Base-by-base conservation (phyloP, 1,140 invertebrate genomes). In the Drosophila trapezifrons region DNA sequence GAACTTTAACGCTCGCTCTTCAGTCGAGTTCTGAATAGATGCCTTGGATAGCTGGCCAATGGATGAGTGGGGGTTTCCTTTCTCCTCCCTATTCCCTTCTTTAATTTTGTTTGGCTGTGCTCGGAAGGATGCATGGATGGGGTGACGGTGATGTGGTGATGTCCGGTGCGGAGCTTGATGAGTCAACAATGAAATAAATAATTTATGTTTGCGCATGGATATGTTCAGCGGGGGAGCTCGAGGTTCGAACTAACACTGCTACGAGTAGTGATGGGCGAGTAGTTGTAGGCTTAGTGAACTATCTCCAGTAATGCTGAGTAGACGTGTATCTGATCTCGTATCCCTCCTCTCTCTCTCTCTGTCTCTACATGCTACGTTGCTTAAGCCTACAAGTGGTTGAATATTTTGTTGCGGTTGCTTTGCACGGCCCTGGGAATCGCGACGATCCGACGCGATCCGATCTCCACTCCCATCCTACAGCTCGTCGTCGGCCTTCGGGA, bases 401-500 rank as follows among this genome's bases (percentile, higher is more conserved):
- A 49, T 62, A 59, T 71, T 64, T 80, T 82, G 63, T 67, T 82
- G 74, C 62, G 54, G 78, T 69, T 82, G 57, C 60, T 76, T 78
- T 78, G 65, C 74, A 78, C 75, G 59, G 45, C 60, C 69, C 74
- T 69, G 65, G 67, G 67, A 37, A 70, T 47, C 62, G 54, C 42
- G 18, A 29, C 12, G 4, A 10, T 32, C 37, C 12, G 32, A 35
- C 12, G 32, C 32, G 32, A 35, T 32, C 10, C 32, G 32, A 32
- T 12, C 27, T 15, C 20, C 29, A 12, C 38, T 20, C 49, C 32
- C 43, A 3, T 47, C 46, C 74, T 89, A 91, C 66, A 91, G 74
- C 78, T 92, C 91, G 55, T 97, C 96, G 86, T 97, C 96, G 89
- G 95, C 95, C 93, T 97, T 98, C 49, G 98, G 97, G 93, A 99